Percentiles rank a stretch among this genome's conserved stretches.
Evolutionary conservation across 2,888 invertebrate species (phyloP).

Genomic region (Cheilosia urbana): DNA sequence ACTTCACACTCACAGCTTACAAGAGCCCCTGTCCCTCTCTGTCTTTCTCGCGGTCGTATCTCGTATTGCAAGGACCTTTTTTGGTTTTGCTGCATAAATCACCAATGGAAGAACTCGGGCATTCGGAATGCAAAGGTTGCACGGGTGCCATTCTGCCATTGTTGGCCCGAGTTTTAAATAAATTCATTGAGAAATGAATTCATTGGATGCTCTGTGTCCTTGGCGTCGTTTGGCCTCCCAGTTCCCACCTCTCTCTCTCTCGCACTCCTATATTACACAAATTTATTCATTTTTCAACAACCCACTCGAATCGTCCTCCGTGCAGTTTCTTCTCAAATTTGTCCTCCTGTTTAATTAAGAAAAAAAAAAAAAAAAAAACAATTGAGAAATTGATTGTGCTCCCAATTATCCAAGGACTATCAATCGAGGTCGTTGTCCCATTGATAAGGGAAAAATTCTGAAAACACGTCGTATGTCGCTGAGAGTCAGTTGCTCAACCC

Average conservation of each 20-base stretch:
- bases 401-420: conserved; percentile 26
- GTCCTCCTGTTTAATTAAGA: conserved; percentile 52
- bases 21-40: neutral
- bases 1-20: conserved; percentile 11
- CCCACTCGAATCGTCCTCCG: conserved; percentile 22
- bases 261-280: conserved; percentile 10
- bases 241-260: no score
- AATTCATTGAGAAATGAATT: conserved; percentile 64
- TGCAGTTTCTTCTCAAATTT: conserved; percentile 14
- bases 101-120: conserved; percentile 34
- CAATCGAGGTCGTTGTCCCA: conserved; percentile 31
- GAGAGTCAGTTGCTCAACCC: conserved; percentile 3
- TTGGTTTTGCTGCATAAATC: conserved; percentile 49
- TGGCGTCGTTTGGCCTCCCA: conserved; percentile 4
- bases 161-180: conserved; percentile 54
- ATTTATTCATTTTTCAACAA: conserved; percentile 58
- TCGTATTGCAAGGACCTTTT: conserved; percentile 31
- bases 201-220: conserved; percentile 52
- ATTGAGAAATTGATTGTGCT: conserved; percentile 19
- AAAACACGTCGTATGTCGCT: conserved; percentile 3
- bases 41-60: no score
- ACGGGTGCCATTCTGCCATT: conserved; percentile 57
- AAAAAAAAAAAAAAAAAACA: conserved; percentile 1
- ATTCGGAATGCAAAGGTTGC: conserved; percentile 51
- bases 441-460: neutral